A percentile compares a stretch with the other conserved stretches of the same genome.
These are phyloP conservation scores for Drosophila maculinotata DNA, from an alignment of 2,888 invertebrate genomes.

Conservation along the genomic window DNA sequence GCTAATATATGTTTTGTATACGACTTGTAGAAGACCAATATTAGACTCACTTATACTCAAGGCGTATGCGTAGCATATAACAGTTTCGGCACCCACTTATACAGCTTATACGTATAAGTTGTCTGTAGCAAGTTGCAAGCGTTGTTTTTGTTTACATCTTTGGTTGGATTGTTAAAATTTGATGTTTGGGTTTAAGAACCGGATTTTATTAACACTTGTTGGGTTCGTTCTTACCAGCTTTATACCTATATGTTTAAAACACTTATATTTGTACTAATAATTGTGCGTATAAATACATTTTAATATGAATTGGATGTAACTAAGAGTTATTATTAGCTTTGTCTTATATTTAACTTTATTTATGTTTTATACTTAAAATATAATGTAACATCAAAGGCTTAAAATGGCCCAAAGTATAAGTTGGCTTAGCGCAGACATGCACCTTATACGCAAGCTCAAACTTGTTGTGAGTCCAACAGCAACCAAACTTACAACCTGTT, in stretches of 20 bases:
- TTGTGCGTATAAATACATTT: not conserved
- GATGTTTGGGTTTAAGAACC: not conserved
- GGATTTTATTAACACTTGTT: conserved; percentile 13
- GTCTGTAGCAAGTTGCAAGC: conserved; percentile 16
- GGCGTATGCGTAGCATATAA: conserved; percentile 51
- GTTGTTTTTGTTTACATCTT: conserved; percentile 14
- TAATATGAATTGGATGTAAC: not conserved
- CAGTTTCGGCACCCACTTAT: conserved; percentile 41
- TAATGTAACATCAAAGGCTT: not conserved
- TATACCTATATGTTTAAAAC: not conserved
- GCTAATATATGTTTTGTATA: not conserved
- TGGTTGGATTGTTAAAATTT: not conserved
- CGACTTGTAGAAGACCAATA: conserved; percentile 1
- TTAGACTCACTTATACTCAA: not conserved
- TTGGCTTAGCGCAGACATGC: not conserved
- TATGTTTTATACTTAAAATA: not conserved
- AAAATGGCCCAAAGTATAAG: not conserved
- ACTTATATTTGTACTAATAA: not conserved
- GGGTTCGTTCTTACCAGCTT: not conserved
- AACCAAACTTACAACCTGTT: conserved; percentile 24
- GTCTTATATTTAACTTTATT: too few species aligned
- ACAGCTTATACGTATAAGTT: conserved; percentile 20
- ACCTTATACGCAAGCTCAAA: conserved; percentile 9
- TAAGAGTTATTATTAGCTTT: not conserved
- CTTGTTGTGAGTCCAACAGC: conserved; percentile 6